Base-by-base conservation (phyloP, 2,797 vertebrate species). In the Halcyon chelicuti region DNA sequence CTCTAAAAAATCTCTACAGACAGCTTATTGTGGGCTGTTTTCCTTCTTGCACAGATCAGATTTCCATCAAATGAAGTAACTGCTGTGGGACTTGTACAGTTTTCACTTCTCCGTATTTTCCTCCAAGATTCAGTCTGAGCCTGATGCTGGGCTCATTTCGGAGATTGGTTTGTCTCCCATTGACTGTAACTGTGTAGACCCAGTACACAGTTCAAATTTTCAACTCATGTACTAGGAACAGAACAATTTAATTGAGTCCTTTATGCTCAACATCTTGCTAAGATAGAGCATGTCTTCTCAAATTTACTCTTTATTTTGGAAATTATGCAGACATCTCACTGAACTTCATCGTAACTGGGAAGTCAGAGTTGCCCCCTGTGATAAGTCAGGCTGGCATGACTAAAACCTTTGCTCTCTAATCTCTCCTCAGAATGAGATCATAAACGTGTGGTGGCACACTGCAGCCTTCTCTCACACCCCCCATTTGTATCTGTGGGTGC, bases 41-140 rank as follows among this genome's bases (percentile, higher is more conserved):
- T 54, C 54, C 82, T 93, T 46, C 79, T 93, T 39, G 54, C n/a
- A 51, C 31, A 29, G 42, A 77, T 88, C 61, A 63, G 62, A 81
- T 93, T 91, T 92, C 77, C 62, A 91, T 91, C 81, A 86, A 68
- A 86, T 49, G 37, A 94, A 96, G 57, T 39, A 1, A 3, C 63
- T 87, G 70, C 81, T 65, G 12, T 65, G 66, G 60, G 61, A 78
- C 25, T 95, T 78, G 33, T 39, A 35, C 39, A 46, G 62, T 58
- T 93, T 93, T 86, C 58, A 76, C 39, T 91, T 80, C 55, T 73
- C 29, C 39, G 4, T 79, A 40, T 90, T 90, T 90, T 88, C 75
- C 88, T 68, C 42, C 23, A 31, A 37, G 62, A 74, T 90, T 91
- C 66, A 39, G 29, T 35, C 76, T 63, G 9, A 88, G 73, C 42